Percentiles rank a stretch among this genome's conserved stretches.
Evolutionary conservation across 2,797 vertebrate genomes (phyloP).

Genomic region (Anolis apletophallus): DNA sequence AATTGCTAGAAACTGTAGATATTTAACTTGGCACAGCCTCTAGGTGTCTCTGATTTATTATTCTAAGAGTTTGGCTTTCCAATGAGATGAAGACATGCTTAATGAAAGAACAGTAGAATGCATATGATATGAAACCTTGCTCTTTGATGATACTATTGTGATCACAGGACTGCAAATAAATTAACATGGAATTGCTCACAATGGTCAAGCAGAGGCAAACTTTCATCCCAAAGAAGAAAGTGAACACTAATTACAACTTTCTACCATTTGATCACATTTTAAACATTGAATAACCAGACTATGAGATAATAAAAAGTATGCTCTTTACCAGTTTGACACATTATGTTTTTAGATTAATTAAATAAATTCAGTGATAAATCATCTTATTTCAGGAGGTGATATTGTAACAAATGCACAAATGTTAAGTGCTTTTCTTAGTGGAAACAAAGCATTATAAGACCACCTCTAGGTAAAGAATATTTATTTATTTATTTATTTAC

Average conservation of each 20-base stretch:
- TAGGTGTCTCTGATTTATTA: constrained; percentile 86
- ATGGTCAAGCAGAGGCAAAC: constrained; percentile 51
- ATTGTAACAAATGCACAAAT: neutral
- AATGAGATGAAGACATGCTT: constrained; percentile 85
- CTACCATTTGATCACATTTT: constrained; percentile 35
- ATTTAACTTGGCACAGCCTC: constrained; percentile 85
- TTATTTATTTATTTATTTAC: no score
- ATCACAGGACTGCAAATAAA: constrained; percentile 84
- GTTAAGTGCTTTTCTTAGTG: neutral
- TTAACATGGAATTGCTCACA: constrained; percentile 68
- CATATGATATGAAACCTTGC: constrained; percentile 77
- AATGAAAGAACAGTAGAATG: constrained; percentile 83
- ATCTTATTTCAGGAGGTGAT: neutral
- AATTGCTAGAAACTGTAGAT: constrained; percentile 85
- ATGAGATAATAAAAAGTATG: constrained; percentile 38
- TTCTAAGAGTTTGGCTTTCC: constrained; percentile 83
- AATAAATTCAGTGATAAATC: neutral
- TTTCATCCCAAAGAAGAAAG: constrained; percentile 62
- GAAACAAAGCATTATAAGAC: neutral
- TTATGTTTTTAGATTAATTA: neutral
- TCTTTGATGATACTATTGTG: constrained; percentile 80
- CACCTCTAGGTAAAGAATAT: neutral
- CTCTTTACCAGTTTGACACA: constrained; percentile 43
- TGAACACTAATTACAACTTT: constrained; percentile 58
- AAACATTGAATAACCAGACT: constrained; percentile 38